phyloP scores from a whole-genome alignment of 2,113 vertebrate species.

The Lophius piscatorius region DNA sequence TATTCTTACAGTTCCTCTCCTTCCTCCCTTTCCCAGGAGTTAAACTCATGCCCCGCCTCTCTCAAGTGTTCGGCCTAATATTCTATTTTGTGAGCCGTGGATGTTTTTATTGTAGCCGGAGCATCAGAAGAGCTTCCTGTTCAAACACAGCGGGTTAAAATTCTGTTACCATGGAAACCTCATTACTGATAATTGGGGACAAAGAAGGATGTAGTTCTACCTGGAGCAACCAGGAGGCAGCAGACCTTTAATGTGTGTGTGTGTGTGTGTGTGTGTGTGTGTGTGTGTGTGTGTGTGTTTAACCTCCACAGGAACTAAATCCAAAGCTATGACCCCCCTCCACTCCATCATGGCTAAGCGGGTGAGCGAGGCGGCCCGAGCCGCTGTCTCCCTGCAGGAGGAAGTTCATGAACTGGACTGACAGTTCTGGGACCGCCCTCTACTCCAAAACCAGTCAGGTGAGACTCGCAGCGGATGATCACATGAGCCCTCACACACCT shows the following conservation, averaged over 20 bases:
- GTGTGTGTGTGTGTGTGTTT: conserved; percentile 12
- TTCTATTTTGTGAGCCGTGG: no score
- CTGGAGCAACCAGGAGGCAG: conserved; percentile 61
- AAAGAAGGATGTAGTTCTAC: not conserved
- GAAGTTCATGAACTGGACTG: conserved; percentile 93
- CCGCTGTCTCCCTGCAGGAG: conserved; percentile 88
- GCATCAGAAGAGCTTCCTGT: no score
- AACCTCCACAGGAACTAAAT: conserved; percentile 86
- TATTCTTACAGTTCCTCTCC: no score
- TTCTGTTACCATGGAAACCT: no score
- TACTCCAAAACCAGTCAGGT: conserved; percentile 85
- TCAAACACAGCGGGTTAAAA: no score
- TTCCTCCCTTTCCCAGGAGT: no score
- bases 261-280: not conserved
- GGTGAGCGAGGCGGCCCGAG: conserved; percentile 84
- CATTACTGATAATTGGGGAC: no score
- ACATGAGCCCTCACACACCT: no score
- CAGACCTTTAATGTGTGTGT: not conserved
- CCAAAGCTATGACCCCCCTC: conserved; percentile 90
- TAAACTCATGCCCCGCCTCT: no score
- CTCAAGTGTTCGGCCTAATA: no score
- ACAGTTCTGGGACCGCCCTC: conserved; percentile 81
- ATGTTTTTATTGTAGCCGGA: no score
- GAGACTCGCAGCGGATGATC: conserved; percentile 5
- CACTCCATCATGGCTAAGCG: conserved; percentile 96